phyloP scores from a whole-genome alignment of 2,888 invertebrate species.

The Trilocha varians region DNA sequence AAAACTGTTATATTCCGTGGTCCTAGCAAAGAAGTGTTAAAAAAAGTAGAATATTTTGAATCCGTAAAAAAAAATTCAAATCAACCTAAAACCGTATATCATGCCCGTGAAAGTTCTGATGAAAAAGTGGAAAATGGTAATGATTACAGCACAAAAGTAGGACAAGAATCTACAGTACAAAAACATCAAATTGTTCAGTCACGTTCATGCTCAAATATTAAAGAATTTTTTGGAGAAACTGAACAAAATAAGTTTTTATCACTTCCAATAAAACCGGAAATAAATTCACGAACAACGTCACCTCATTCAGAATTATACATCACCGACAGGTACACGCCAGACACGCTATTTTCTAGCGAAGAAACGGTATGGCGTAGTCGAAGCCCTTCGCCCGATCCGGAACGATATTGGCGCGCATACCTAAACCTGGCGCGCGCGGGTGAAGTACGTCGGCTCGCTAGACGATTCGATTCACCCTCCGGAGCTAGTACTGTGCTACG shows the following conservation, averaged over 20 bases:
- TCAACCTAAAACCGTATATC: slow-evolving; percentile 61
- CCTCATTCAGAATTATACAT: slow-evolving; percentile 65
- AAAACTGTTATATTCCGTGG: slow-evolving; percentile 78
- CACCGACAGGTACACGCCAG: slow-evolving; percentile 61
- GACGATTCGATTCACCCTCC: slow-evolving; percentile 82
- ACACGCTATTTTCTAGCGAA: slow-evolving; percentile 74
- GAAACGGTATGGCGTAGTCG: slow-evolving; percentile 80
- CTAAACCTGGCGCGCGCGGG: slow-evolving; percentile 82
- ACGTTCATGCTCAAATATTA: slow-evolving; percentile 82
- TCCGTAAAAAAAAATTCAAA: slow-evolving; percentile 73
- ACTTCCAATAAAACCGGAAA: slow-evolving; percentile 58
- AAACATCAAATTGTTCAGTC: slow-evolving; percentile 66
- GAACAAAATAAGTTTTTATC: slow-evolving; percentile 74
- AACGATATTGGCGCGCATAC: slow-evolving; percentile 79
- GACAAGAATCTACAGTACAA: slow-evolving; percentile 26
- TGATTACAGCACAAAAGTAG: background rate
- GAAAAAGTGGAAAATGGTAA: slow-evolving; percentile 26
- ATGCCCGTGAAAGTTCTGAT: slow-evolving; percentile 66
- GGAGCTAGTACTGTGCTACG: slow-evolving; percentile 67
- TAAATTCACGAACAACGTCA: slow-evolving; percentile 65
- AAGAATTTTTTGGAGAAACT: slow-evolving; percentile 86
- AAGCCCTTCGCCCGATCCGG: slow-evolving; percentile 82
- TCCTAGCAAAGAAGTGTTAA: slow-evolving; percentile 76
- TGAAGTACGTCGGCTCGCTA: slow-evolving; percentile 83
- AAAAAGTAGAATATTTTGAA: slow-evolving; percentile 87